Percentiles rank a stretch among this genome's conserved stretches.
These are phyloP conservation scores for Toxotes chatareus DNA, from an alignment of 2,113 vertebrate species.

Conservation along the genomic window DNA sequence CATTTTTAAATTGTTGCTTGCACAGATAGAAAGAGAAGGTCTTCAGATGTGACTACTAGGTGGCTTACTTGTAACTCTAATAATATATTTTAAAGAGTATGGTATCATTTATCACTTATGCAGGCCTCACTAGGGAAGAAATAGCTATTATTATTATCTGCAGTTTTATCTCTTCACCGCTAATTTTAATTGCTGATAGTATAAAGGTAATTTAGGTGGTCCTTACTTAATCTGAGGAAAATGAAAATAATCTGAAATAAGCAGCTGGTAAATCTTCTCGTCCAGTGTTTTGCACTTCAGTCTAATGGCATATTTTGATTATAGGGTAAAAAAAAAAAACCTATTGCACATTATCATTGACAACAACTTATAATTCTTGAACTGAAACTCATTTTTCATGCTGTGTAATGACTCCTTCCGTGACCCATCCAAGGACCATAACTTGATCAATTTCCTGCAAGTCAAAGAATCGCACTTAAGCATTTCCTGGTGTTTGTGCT, in stretches of 20 bases:
- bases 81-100: too few species aligned
- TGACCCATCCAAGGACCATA: slow-evolving; percentile 4
- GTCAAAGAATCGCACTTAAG: slow-evolving; percentile 30
- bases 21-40: neutral
- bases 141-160: neutral
- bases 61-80: neutral
- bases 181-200: too few species aligned
- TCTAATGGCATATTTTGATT: neutral
- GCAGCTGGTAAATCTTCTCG: neutral
- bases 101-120: neutral
- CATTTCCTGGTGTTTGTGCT: slow-evolving; percentile 46
- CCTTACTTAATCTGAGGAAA: too few species aligned
- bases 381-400: slow-evolving; percentile 3
- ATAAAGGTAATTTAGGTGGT: neutral
- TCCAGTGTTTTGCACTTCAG: neutral
- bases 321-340: too few species aligned
- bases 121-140: neutral
- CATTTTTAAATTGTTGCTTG: neutral
- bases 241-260: too few species aligned
- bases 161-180: neutral
- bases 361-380: neutral
- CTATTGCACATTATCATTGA: neutral
- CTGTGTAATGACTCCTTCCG: neutral
- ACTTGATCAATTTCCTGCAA: slow-evolving; percentile 34
- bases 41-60: neutral